These are phyloP conservation scores for Caradrina kadenii DNA, from an alignment of 2,888 invertebrate species.

Conservation along the genomic window DNA sequence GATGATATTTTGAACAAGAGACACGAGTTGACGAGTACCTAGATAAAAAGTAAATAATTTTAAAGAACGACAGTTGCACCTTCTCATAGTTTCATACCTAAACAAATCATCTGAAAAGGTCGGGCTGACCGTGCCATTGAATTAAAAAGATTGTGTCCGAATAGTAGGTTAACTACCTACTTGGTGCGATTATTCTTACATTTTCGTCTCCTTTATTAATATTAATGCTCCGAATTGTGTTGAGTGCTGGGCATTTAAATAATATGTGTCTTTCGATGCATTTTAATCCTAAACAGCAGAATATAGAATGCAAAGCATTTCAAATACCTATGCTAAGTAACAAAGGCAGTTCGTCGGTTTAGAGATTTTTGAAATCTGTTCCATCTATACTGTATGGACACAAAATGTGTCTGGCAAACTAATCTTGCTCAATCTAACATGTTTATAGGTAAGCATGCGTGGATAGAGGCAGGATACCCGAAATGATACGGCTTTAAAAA, in stretches of 20 bases:
- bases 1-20: background rate
- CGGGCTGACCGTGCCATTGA: conserved; percentile 41
- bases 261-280: background rate
- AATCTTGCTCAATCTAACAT: conserved; percentile 40
- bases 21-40: background rate
- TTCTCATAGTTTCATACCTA: background rate
- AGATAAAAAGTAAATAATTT: background rate
- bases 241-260: background rate
- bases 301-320: conserved; percentile 1
- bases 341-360: conserved; percentile 28
- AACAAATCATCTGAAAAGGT: conserved; percentile 37
- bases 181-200: conserved; percentile 14
- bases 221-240: conserved; percentile 21
- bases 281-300: conserved; percentile 13
- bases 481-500: conserved; percentile 15
- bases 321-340: conserved; percentile 6
- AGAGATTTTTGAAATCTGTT: conserved; percentile 26
- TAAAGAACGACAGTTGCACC: conserved; percentile 7
- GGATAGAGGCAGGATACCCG: conserved; percentile 27
- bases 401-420: conserved; percentile 19
- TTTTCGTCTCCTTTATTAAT: conserved; percentile 37
- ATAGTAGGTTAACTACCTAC: conserved; percentile 11
- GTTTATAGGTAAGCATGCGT: conserved; percentile 26
- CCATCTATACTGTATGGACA: conserved; percentile 16
- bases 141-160: conserved; percentile 39